A percentile compares a stretch with the other conserved stretches of the same genome.
Evolutionary conservation across 2,797 vertebrate species (phyloP).

Genomic region (Florisuga fusca): DNA sequence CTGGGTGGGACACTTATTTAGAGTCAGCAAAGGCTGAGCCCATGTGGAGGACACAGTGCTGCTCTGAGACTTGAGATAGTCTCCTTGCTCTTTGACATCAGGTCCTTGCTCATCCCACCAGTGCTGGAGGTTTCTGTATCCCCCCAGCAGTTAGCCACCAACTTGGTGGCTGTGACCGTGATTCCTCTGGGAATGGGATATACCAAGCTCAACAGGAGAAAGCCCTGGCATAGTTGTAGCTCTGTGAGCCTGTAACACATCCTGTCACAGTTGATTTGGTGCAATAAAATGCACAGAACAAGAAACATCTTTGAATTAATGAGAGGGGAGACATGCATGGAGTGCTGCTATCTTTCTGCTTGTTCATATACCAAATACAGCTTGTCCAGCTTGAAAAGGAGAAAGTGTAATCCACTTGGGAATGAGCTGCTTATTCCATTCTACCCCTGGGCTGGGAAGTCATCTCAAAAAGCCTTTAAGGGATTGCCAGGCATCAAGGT

Average conservation of each 20-base stretch:
- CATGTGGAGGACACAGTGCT: fast-evolving
- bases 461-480: background rate
- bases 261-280: background rate
- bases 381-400: background rate
- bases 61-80: background rate
- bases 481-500: background rate
- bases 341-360: background rate
- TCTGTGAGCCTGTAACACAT: background rate
- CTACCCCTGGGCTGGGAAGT: background rate
- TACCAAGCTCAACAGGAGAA: background rate
- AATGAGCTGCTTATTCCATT: background rate
- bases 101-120: background rate
- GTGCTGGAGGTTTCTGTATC: background rate
- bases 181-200: background rate
- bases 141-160: background rate
- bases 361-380: background rate
- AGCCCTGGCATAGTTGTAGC: background rate
- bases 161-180: fast-evolving
- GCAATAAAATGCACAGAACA: background rate
- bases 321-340: background rate
- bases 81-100: background rate
- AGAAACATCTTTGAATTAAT: background rate
- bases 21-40: background rate
- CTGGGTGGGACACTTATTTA: background rate
- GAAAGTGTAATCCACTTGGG: background rate